Evolutionary conservation across 1,140 invertebrate genomes (phyloP).

Genomic region (Drosophila sturtevanti): DNA sequence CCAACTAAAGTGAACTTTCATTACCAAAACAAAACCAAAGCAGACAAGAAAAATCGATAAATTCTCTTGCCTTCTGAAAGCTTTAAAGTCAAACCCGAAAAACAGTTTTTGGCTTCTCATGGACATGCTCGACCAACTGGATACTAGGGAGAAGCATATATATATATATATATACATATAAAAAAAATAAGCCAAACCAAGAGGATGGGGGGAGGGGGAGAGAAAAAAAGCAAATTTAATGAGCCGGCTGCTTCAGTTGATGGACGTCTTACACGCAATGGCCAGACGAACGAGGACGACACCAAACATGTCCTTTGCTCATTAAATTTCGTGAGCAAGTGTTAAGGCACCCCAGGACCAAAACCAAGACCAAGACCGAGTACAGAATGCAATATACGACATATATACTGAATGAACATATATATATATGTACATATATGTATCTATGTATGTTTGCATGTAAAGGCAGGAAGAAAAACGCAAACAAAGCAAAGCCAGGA

Average conservation of each 20-base stretch:
- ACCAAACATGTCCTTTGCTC: slow-evolving; percentile 75
- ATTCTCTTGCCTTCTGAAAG: slow-evolving; percentile 29
- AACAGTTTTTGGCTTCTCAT: slow-evolving; percentile 22
- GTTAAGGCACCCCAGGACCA: slow-evolving; percentile 51
- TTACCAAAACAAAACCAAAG: not conserved
- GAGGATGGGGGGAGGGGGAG: not conserved
- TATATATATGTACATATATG: not conserved
- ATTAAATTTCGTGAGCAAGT: slow-evolving; percentile 79
- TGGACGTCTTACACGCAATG: slow-evolving; percentile 75
- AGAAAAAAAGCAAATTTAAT: slow-evolving; percentile 64
- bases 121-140: slow-evolving; percentile 15
- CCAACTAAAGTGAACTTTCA: not conserved
- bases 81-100: slow-evolving; percentile 54
- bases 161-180: too few relatives aligned
- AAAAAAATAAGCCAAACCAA: not conserved
- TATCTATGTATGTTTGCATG: too few relatives aligned
- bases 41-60: slow-evolving; percentile 25
- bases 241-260: slow-evolving; percentile 70
- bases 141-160: too few relatives aligned
- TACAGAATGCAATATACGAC: slow-evolving; percentile 8
- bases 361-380: slow-evolving; percentile 18
- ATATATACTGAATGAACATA: not conserved
- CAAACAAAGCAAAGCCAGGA: slow-evolving; percentile 71
- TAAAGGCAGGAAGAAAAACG: slow-evolving; percentile 27
- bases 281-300: slow-evolving; percentile 39